These are phyloP conservation scores for Harpagoxenus sublaevis DNA, from an alignment of 2,888 invertebrate genomes.

Conservation along the genomic window DNA sequence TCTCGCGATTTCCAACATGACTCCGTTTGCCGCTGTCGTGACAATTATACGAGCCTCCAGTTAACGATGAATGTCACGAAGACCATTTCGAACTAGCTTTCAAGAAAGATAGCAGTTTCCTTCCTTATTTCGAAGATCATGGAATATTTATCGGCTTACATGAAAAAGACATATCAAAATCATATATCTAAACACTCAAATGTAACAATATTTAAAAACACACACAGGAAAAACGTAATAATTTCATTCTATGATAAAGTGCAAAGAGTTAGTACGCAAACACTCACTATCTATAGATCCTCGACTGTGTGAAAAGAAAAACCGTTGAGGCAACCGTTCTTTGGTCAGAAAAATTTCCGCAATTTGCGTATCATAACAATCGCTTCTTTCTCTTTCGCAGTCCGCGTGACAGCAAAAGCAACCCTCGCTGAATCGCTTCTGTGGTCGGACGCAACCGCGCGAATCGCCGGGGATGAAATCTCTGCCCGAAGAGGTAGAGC, in stretches of 20 bases:
- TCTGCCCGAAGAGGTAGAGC: neutral
- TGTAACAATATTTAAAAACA: neutral
- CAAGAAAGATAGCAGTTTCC: neutral
- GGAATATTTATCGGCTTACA: neutral
- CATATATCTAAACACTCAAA: neutral
- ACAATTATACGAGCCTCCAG: constrained; percentile 15
- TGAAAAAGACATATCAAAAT: neutral
- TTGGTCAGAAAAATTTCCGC: neutral
- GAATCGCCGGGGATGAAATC: constrained; percentile 36
- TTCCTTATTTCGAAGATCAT: neutral
- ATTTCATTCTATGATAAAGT: neutral
- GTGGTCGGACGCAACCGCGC: neutral
- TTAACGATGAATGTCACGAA: constrained; percentile 19
- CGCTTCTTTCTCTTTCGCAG: neutral
- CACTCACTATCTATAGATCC: neutral
- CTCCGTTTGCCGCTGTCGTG: constrained; percentile 28
- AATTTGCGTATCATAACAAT: constrained; percentile 46
- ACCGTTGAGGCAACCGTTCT: neutral
- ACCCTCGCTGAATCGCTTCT: neutral
- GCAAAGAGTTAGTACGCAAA: neutral
- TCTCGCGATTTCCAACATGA: constrained; percentile 68
- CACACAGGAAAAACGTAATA: neutral
- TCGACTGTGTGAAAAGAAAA: neutral
- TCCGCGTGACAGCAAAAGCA: constrained; percentile 20
- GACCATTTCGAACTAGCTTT: neutral